phyloP scores from a whole-genome alignment of 2,113 vertebrate genomes.

The Corythornis vintsioides region DNA sequence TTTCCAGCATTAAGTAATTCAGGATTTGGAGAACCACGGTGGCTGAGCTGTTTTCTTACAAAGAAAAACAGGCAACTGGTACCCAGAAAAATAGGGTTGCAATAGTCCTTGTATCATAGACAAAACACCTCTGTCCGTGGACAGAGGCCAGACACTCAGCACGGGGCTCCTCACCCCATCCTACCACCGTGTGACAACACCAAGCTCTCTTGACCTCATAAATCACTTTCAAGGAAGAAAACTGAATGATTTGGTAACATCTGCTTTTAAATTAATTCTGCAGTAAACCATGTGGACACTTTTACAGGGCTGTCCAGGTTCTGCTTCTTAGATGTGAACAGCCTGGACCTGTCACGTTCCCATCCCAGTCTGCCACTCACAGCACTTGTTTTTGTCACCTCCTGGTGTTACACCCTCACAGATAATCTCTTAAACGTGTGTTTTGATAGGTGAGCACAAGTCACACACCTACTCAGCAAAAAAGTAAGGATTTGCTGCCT shows the following conservation, averaged over 20 bases:
- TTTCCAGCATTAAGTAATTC: background rate
- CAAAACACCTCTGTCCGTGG: background rate
- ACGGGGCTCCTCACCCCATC: background rate
- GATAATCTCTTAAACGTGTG: background rate
- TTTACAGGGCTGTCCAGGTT: background rate
- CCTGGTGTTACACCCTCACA: background rate
- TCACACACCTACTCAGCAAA: background rate
- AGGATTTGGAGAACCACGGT: background rate
- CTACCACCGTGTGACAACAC: background rate
- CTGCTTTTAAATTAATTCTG: background rate
- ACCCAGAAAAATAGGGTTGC: background rate
- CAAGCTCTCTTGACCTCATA: background rate
- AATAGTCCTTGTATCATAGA: background rate
- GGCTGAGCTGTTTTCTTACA: background rate
- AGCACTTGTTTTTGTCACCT: background rate
- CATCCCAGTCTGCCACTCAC: background rate
- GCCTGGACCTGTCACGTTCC: background rate
- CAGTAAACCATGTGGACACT: rapidly evolving
- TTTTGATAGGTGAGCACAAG: conserved; percentile 8
- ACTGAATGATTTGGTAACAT: background rate
- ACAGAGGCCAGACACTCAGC: background rate
- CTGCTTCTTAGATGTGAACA: background rate
- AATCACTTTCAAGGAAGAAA: background rate
- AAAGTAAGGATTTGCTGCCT: conserved; percentile 31
- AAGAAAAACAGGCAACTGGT: background rate